These are phyloP conservation scores for Perognathus longimembris DNA, from an alignment of 2,113 vertebrate genomes.

Conservation along the genomic window DNA sequence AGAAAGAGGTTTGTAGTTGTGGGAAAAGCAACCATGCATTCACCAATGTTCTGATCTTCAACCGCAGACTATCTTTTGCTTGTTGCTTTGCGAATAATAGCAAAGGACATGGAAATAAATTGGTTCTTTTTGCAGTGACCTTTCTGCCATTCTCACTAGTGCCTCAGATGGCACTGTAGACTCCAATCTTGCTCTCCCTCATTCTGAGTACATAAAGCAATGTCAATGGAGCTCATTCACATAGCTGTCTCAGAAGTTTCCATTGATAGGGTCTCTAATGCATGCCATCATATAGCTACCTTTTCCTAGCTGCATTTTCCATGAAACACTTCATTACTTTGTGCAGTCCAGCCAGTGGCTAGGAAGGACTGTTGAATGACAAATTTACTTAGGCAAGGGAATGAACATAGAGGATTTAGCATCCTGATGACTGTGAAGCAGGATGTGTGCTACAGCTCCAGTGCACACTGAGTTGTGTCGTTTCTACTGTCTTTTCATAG, in stretches of 20 bases:
- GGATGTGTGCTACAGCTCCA: not conserved
- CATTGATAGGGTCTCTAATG: not conserved
- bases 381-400: constrained; percentile 5
- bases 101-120: not conserved
- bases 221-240: constrained; percentile 31
- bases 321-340: constrained; percentile 17
- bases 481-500: constrained; percentile 28
- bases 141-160: not conserved
- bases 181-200: constrained; percentile 30
- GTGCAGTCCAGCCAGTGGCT: not conserved
- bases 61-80: constrained; percentile 26
- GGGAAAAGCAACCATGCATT: not conserved
- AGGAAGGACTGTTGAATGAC: constrained; percentile 18
- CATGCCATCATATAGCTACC: not conserved
- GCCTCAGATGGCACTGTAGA: not conserved
- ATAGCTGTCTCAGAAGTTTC: constrained; percentile 39
- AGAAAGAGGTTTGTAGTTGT: not conserved
- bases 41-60: constrained; percentile 24
- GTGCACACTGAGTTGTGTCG: not conserved
- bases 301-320: constrained; percentile 47
- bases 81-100: not conserved
- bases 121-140: too few species aligned
- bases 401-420: constrained; percentile 26
- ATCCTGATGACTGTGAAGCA: constrained; percentile 6
- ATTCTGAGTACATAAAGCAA: constrained; percentile 6